These are phyloP conservation scores for Cantharis nigra DNA, from an alignment of 2,888 invertebrate genomes.

Conservation along the genomic window DNA sequence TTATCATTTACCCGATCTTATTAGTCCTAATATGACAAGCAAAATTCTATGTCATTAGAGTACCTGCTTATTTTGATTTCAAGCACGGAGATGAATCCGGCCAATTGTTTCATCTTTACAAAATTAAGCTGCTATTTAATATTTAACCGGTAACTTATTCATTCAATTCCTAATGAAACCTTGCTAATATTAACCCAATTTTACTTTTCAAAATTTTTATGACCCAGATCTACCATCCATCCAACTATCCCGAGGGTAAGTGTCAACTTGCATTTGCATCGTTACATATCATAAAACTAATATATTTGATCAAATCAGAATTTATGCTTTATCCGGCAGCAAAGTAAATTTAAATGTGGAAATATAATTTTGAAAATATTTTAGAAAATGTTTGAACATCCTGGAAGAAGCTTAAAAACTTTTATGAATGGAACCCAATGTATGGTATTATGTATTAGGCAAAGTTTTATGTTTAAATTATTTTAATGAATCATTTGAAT, in stretches of 20 bases:
- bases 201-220: neutral
- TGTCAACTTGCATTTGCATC: no score
- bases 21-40: neutral
- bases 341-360: no score
- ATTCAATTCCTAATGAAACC: neutral
- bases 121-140: neutral
- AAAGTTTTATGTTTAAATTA: neutral
- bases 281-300: no score
- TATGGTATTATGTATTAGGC: neutral
- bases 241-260: no score
- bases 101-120: neutral
- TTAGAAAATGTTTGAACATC: neutral
- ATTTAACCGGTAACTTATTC: neutral
- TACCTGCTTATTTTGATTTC: neutral
- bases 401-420: neutral
- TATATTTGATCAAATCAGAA: no score
- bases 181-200: neutral
- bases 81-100: neutral
- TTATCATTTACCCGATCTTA: neutral
- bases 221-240: neutral
- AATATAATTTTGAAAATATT: no score
- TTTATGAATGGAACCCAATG: neutral
- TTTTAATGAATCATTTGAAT: neutral
- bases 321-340: no score
- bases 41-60: neutral